Evolutionary conservation across 2,888 invertebrate species (phyloP), one percentile per base, ranked within the genome.

Genomic region (Troglohyphantes excavatus): DNA sequence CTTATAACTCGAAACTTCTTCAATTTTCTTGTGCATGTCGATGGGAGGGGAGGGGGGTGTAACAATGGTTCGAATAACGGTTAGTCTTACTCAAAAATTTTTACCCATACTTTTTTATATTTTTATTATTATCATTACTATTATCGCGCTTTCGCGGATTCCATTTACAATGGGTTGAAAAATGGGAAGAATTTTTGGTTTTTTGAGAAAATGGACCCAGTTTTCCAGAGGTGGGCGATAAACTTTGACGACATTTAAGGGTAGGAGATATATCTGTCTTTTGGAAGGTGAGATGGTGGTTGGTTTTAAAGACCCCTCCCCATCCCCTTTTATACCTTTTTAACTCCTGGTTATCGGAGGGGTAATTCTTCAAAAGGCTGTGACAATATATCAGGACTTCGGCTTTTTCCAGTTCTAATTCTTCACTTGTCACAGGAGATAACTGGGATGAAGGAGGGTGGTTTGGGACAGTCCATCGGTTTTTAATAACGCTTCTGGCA

Each of bases 121-220:
- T 88, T 82, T 82, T 88, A 88, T 65, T 84, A 84, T 82, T 88
- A 88, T 88, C 82, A 88, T 82, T 82, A 82, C 82, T 88, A 88
- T 82, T 88, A 88, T 88, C 82, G 75, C 70, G 13, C 21, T 17
- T 33, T 33, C 13, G 39, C 19, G 61, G 26, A 61, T 73, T 63
- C 81, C 73, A 17, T 43, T 75, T 59, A 88, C 88, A 88, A 87
- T 81, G 73, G 76, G 61, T 79, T 88, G 88, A 88, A 88, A 88
- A 88, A 88, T 88, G 70, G 73, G 81, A 43, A n/a, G 63, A 82
- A 81, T 88, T 88, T 88, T 88, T 76, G 75, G 82, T 82, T 82
- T 81, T 46, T 53, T 53, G 53, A n/a, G 53, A 53, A 53, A 53
- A 53, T 59, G 59, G 53, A 70, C 86, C 53, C 75, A 88, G 59